Evolutionary conservation across 2,113 vertebrate genomes (phyloP).

Genomic region (Microtus oregoni): DNA sequence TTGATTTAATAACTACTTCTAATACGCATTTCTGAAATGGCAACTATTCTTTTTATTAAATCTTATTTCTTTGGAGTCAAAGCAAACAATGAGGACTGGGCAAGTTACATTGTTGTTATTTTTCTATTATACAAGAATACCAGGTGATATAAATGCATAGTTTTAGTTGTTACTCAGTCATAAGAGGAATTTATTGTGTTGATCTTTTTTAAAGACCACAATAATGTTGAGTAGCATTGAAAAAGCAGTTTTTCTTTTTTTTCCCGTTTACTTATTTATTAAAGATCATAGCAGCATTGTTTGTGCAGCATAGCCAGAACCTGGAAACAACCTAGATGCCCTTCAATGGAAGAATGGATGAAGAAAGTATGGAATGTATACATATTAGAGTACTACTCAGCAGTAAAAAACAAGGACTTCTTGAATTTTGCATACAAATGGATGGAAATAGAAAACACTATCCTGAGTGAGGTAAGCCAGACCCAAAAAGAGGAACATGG

Average conservation of each 20-base stretch:
- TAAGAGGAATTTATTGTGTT: background rate
- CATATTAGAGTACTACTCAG: too few species aligned
- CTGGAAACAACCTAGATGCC: too few species aligned
- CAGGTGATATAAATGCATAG: background rate
- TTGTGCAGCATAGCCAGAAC: too few species aligned
- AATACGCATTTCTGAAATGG: background rate
- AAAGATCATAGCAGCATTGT: too few species aligned
- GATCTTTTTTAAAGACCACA: background rate
- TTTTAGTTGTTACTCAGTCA: background rate
- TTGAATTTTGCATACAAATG: too few species aligned
- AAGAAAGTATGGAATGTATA: too few species aligned
- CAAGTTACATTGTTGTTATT: constrained; percentile 5
- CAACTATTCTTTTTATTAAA: constrained; percentile 39
- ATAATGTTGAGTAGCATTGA: background rate
- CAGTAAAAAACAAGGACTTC: too few species aligned
- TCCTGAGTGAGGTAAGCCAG: too few species aligned
- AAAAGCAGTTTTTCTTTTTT: background rate
- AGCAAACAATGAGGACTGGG: background rate
- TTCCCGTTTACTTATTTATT: too few species aligned
- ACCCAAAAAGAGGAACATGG: too few species aligned
- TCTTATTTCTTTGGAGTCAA: constrained; percentile 47
- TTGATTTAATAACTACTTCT: constrained; percentile 17
- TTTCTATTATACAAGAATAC: background rate
- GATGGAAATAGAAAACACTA: too few species aligned
- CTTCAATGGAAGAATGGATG: too few species aligned